Evolutionary conservation across 2,888 invertebrate genomes (phyloP).

Genomic region (Sinopyrophorus schimmeli): DNA sequence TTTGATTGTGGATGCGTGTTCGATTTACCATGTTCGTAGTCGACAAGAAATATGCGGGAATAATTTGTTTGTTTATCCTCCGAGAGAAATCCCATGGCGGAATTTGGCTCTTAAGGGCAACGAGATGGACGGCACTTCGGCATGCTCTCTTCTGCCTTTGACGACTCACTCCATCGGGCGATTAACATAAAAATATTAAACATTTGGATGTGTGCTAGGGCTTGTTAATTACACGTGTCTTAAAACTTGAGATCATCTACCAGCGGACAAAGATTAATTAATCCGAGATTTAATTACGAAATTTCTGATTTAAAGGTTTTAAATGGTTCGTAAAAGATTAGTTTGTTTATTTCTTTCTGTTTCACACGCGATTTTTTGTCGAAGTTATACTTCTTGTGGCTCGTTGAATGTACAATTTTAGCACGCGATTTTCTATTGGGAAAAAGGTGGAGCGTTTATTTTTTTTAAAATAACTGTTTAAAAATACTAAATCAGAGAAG

Average conservation of each 20-base stretch:
- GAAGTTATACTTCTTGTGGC: no score
- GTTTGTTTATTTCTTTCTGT: no score
- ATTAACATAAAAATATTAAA: conserved; percentile 26
- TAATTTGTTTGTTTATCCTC: conserved; percentile 52
- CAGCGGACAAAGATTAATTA: conserved; percentile 10
- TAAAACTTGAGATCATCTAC: not conserved
- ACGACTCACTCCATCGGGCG: conserved; percentile 20
- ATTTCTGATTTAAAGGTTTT: no score
- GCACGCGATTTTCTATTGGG: no score
- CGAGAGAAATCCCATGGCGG: conserved; percentile 45
- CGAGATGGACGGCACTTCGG: conserved; percentile 34
- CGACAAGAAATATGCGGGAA: conserved; percentile 46
- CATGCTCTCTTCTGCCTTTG: conserved; percentile 26
- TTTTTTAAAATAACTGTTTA: no score
- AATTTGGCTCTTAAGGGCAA: conserved; percentile 40
- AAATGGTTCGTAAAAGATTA: no score
- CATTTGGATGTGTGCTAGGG: conserved; percentile 8
- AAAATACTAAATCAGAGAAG: no score
- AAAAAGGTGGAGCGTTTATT: no score
- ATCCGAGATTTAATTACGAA: conserved; percentile 13
- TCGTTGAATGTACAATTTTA: no score
- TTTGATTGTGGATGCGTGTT: conserved; percentile 45
- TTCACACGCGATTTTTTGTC: no score
- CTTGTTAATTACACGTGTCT: conserved; percentile 7
- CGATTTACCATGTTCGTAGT: conserved; percentile 39